phyloP scores from a whole-genome alignment of 2,113 vertebrate species.

The Anhinga anhinga region DNA sequence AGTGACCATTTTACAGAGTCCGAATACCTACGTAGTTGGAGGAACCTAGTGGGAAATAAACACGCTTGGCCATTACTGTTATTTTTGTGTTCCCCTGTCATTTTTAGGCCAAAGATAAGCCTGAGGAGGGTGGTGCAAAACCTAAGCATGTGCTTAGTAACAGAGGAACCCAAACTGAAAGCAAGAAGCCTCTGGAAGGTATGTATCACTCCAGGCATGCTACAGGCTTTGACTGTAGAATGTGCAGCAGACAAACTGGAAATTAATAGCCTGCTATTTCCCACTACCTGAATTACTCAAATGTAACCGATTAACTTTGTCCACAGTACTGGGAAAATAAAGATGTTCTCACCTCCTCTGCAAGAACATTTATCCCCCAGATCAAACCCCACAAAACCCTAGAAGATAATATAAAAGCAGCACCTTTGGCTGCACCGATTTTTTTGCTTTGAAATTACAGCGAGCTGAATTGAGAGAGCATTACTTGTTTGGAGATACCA shows the following conservation, averaged over 20 bases:
- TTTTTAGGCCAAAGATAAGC: conserved; percentile 76
- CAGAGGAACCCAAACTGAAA: conserved; percentile 71
- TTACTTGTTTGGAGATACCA: not conserved
- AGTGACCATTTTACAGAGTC: not conserved
- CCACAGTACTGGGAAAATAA: not conserved
- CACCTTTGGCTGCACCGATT: not conserved
- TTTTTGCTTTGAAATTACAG: not conserved
- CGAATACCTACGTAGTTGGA: not conserved
- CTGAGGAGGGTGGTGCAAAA: conserved; percentile 73
- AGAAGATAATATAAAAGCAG: not conserved
- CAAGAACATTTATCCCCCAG: not conserved
- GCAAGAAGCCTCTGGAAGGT: conserved; percentile 71
- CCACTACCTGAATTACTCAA: not conserved
- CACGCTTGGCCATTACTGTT: not conserved
- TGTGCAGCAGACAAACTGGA: not conserved
- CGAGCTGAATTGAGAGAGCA: not conserved
- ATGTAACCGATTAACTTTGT: not conserved
- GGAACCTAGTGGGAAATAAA: not conserved
- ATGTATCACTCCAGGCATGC: not conserved
- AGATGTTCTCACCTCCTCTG: not conserved
- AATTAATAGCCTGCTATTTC: conserved; percentile 10
- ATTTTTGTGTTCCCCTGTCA: not conserved
- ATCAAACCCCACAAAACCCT: not conserved
- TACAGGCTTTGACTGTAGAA: not conserved
- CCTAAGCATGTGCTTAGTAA: conserved; percentile 59